These are phyloP conservation scores for Dromas ardeola DNA, from an alignment of 2,113 vertebrate genomes.

Conservation along the genomic window DNA sequence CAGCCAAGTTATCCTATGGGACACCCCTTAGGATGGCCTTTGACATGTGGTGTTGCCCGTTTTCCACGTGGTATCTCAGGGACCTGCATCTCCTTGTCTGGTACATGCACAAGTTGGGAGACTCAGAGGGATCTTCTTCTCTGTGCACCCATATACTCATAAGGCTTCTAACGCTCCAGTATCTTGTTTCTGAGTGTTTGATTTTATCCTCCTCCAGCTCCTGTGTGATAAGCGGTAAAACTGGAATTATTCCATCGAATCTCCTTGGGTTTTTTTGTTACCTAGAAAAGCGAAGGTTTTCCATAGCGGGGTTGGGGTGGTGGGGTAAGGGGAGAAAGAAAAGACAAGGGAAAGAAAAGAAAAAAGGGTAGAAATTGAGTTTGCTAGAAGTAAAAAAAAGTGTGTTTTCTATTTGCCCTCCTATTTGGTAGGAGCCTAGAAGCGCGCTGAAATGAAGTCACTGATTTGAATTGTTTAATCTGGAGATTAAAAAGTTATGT, in stretches of 20 bases:
- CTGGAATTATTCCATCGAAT: not conserved
- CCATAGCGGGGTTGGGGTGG: not conserved
- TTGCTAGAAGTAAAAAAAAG: not conserved
- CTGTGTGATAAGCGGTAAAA: not conserved
- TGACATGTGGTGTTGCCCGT: not conserved
- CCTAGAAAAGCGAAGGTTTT: not conserved
- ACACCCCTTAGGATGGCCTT: not conserved
- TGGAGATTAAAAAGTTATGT: not conserved
- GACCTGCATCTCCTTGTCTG: not conserved
- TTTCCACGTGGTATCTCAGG: not conserved
- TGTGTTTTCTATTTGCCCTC: not conserved
- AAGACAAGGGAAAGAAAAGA: not conserved
- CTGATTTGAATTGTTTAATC: not conserved
- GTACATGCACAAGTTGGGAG: not conserved
- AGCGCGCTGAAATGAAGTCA: not conserved
- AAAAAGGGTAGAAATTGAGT: not conserved
- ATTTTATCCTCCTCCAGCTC: not conserved
- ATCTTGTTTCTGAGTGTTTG: not conserved
- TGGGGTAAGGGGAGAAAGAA: not conserved
- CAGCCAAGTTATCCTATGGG: not conserved
- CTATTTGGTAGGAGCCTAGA: not conserved
- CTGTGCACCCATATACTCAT: not conserved
- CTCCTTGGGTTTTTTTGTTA: not conserved
- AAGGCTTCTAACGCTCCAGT: not conserved
- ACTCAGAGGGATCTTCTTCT: not conserved